Conservation (phyloP, 2,797 vertebrate species). For the Gymnothorax reevesii region DNA sequence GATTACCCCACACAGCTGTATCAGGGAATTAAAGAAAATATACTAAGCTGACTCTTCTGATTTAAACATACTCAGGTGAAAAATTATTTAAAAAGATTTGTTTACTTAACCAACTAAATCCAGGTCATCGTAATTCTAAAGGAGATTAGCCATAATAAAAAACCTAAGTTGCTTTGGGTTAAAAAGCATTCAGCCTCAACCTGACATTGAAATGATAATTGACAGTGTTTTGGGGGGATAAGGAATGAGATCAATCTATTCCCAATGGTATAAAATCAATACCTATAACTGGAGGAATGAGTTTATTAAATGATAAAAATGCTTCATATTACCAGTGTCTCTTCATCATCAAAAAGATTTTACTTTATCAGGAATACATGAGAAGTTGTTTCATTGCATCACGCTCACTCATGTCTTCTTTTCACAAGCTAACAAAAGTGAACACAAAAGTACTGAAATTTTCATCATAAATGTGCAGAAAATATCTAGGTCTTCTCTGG, state of each 20-base stretch:
- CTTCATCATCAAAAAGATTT: neutral
- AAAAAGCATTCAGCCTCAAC: neutral
- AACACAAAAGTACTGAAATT: constrained; percentile 47
- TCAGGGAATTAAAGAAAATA: too few species aligned
- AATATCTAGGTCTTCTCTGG: constrained; percentile 58
- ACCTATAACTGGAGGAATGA: neutral
- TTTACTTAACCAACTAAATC: too few species aligned
- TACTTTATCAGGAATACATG: neutral
- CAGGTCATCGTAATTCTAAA: too few species aligned
- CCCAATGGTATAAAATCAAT: neutral
- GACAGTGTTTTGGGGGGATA: neutral
- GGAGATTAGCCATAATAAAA: constrained; percentile 11
- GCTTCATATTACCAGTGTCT: neutral
- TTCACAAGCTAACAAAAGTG: constrained; percentile 46
- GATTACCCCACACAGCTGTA: too few species aligned
- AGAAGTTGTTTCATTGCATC: neutral
- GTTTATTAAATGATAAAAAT: neutral
- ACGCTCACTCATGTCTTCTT: constrained; percentile 35
- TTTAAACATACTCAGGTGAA: too few species aligned
- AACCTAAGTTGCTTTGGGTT: too few species aligned
- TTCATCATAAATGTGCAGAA: constrained; percentile 54
- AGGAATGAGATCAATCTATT: neutral
- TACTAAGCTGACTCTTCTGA: too few species aligned
- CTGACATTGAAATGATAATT: constrained; percentile 1
- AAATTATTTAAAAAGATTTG: too few species aligned